Evolutionary conservation across 2,113 vertebrate genomes (phyloP).

Genomic region (Campylomormyrus tamandua): DNA sequence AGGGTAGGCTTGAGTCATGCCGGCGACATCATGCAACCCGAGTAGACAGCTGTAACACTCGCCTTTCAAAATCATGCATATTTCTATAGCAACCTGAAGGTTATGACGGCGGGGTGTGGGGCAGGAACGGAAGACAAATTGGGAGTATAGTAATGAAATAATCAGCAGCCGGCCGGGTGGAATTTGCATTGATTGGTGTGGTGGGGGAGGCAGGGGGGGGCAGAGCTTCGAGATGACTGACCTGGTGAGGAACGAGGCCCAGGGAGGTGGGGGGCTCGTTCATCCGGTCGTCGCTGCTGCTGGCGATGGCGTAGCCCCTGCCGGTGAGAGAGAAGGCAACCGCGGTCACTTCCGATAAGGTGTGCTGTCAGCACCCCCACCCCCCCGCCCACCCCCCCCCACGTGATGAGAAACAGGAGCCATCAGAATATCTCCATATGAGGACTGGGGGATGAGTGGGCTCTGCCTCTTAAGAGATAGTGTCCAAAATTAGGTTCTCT

Average conservation of each 20-base stretch:
- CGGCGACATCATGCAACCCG: slow-evolving; percentile 9
- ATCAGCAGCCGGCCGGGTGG: background rate
- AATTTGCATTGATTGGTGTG: background rate
- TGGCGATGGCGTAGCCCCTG: slow-evolving; percentile 92
- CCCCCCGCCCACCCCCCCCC: background rate
- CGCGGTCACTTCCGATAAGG: slow-evolving; percentile 14
- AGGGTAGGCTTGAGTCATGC: slow-evolving; percentile 10
- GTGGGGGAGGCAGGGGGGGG: background rate
- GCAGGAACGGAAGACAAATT: background rate
- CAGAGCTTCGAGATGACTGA: slow-evolving; percentile 48
- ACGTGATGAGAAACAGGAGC: background rate
- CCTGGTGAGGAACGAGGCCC: slow-evolving; percentile 95
- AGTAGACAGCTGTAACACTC: background rate
- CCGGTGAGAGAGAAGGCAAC: slow-evolving; percentile 25
- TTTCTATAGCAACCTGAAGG: slow-evolving; percentile 12
- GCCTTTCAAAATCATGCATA: slow-evolving; percentile 3
- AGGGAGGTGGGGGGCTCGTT: slow-evolving; percentile 94
- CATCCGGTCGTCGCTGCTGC: slow-evolving; percentile 96
- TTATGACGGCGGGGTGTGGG: background rate
- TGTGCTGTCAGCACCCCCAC: background rate
- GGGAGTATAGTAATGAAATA: slow-evolving; percentile 5
- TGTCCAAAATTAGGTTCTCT: background rate
- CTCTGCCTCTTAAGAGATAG: background rate
- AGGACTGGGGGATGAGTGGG: background rate
- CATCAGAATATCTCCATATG: slow-evolving; percentile 5